A percentile compares a stretch with the other conserved stretches of the same genome.
These are phyloP conservation scores for Ceriagrion tenellum DNA, from an alignment of 2,888 invertebrate species.

Conservation along the genomic window DNA sequence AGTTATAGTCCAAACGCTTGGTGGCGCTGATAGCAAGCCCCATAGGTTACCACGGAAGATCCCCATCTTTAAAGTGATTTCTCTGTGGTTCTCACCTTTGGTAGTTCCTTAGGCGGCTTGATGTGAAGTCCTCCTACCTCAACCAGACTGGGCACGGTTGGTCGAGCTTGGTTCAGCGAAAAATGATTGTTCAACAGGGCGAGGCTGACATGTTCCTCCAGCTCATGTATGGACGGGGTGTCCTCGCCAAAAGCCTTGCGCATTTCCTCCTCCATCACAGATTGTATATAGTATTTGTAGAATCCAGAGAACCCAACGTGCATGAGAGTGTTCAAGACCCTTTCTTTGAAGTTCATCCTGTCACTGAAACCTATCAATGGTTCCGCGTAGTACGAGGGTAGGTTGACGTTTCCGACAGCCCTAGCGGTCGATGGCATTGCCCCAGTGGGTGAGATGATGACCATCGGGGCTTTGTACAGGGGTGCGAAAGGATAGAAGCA, in stretches of 20 bases:
- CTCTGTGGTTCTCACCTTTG: slow-evolving; percentile 69
- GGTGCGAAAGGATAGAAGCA: slow-evolving; percentile 78
- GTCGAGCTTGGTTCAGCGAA: slow-evolving; percentile 68
- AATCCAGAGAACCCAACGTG: slow-evolving; percentile 37
- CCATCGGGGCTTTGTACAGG: slow-evolving; percentile 78
- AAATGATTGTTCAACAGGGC: slow-evolving; percentile 26
- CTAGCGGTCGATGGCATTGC: slow-evolving; percentile 70
- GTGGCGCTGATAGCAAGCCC: too few species aligned
- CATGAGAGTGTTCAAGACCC: slow-evolving; percentile 71
- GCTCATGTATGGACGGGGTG: slow-evolving; percentile 14
- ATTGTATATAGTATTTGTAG: slow-evolving; percentile 67
- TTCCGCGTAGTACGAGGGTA: slow-evolving; percentile 75
- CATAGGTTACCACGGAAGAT: too few species aligned
- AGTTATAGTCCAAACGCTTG: too few species aligned
- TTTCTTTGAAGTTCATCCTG: slow-evolving; percentile 73
- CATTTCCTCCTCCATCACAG: slow-evolving; percentile 67
- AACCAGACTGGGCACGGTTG: slow-evolving; percentile 71
- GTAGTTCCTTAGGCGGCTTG: slow-evolving; percentile 70
- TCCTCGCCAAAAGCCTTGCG: slow-evolving; percentile 51
- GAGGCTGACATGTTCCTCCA: slow-evolving; percentile 2
- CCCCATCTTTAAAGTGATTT: too few species aligned
- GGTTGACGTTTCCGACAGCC: slow-evolving; percentile 72
- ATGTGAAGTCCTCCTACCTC: slow-evolving; percentile 72
- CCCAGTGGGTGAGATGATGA: slow-evolving; percentile 77
- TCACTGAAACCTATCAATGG: slow-evolving; percentile 72